Conservation (phyloP, 1,140 invertebrate genomes). For the Batillaria attramentaria region DNA sequence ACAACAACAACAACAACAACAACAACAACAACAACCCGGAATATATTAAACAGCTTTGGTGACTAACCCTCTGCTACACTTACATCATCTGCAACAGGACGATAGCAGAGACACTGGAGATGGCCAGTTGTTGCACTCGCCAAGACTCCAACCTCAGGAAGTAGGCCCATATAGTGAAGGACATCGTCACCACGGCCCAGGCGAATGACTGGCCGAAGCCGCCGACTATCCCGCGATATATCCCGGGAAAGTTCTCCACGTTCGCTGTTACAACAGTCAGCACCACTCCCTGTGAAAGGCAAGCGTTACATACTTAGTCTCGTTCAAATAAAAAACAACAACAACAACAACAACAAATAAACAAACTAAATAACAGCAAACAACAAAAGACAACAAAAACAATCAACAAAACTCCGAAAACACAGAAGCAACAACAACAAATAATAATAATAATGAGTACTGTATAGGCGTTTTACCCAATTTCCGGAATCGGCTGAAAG, state of each 20-base stretch:
- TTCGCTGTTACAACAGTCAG: not conserved
- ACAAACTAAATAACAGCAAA: not conserved
- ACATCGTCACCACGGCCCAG: constrained; percentile 18
- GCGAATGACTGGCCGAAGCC: constrained; percentile 10
- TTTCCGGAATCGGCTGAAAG: too few relatives aligned
- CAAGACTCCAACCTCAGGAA: constrained; percentile 17
- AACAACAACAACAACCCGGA: not conserved
- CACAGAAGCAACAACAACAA: too few relatives aligned
- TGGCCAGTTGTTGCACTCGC: constrained; percentile 22
- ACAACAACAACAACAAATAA: not conserved
- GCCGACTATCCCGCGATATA: not conserved
- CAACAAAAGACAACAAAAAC: not conserved
- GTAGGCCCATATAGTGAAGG: constrained; percentile 27
- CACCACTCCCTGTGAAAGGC: not conserved
- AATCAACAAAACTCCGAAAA: too few relatives aligned
- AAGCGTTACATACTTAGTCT: not conserved
- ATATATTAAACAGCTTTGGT: not conserved
- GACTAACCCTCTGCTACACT: not conserved
- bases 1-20: not conserved
- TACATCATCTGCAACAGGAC: constrained; percentile 29
- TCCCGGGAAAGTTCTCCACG: not conserved
- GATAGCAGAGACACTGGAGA: not conserved
- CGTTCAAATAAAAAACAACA: not conserved
- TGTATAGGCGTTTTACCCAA: too few relatives aligned
- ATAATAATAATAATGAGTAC: too few relatives aligned